phyloP scores from a whole-genome alignment of 2,113 vertebrate species.

The Nycticryphes semicollaris region DNA sequence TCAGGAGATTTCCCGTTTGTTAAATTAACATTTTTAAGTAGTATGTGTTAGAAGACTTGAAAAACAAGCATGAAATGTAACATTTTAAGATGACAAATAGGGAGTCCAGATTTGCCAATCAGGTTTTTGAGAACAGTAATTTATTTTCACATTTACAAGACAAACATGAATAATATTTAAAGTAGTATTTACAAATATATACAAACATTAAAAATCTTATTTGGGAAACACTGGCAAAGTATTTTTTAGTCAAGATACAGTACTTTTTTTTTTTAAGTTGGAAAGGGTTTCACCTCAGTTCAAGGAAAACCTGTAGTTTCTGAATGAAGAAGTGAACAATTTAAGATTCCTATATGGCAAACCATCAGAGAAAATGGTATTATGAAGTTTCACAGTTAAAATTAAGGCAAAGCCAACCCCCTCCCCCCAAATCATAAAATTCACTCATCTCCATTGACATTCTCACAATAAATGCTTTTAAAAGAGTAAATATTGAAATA shows the following conservation, averaged over 20 bases:
- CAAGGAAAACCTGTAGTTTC: neutral
- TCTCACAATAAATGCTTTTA: neutral
- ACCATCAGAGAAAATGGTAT: neutral
- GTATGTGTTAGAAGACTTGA: neutral
- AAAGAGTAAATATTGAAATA: neutral
- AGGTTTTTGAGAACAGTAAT: neutral
- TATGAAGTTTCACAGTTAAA: neutral
- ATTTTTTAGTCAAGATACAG: neutral
- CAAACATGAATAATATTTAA: constrained; percentile 63
- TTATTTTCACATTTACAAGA: constrained; percentile 67
- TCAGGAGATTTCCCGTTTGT: neutral
- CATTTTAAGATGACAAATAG: neutral
- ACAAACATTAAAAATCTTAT: constrained; percentile 65
- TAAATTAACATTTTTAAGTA: neutral
- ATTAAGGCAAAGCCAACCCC: neutral
- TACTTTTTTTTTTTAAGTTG: neutral
- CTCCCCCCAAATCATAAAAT: neutral
- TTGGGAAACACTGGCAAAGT: neutral
- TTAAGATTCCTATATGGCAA: neutral
- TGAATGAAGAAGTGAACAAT: neutral
- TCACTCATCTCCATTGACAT: neutral
- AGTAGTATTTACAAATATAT: constrained; percentile 70
- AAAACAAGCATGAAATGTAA: neutral
- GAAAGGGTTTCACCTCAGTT: neutral
- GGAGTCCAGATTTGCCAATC: neutral